Percentiles rank a stretch among this genome's conserved stretches.
These are phyloP conservation scores for Embidobia sp. DNA, from an alignment of 2,888 invertebrate genomes.

Conservation along the genomic window DNA sequence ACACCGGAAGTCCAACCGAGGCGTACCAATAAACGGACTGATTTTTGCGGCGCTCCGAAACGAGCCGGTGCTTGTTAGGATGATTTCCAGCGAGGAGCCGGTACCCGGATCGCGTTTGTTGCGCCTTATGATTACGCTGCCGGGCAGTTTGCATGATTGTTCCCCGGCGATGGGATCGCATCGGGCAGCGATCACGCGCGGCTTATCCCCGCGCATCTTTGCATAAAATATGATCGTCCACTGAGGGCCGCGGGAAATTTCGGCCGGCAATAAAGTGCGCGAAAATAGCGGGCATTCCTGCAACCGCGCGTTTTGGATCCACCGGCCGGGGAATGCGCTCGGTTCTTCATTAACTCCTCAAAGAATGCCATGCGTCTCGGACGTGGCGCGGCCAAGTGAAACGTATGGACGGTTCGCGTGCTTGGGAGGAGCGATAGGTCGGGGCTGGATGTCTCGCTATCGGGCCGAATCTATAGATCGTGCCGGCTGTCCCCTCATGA, in stretches of 20 bases:
- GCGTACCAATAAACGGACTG: too few species aligned
- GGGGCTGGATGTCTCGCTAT: slow-evolving; percentile 75
- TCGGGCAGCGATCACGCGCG: too few species aligned
- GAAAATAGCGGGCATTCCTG: slow-evolving; percentile 34
- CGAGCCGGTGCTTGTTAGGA: too few species aligned
- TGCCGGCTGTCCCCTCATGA: slow-evolving; percentile 77
- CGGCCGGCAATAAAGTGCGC: slow-evolving; percentile 18
- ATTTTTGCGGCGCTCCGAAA: too few species aligned
- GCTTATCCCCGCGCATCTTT: slow-evolving; percentile 27
- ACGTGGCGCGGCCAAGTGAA: slow-evolving; percentile 74
- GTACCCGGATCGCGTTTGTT: too few species aligned
- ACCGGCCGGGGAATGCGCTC: slow-evolving; percentile 57
- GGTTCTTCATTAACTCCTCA: slow-evolving; percentile 63
- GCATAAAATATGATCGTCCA: slow-evolving; percentile 24
- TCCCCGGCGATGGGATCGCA: too few species aligned
- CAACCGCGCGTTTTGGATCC: slow-evolving; percentile 53
- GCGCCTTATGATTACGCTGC: too few species aligned
- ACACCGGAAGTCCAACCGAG: too few species aligned
- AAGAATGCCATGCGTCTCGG: slow-evolving; percentile 71
- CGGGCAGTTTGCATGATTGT: too few species aligned
- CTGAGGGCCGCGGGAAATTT: not conserved
- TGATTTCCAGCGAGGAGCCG: too few species aligned
- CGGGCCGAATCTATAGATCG: slow-evolving; percentile 78
- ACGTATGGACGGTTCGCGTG: slow-evolving; percentile 79
- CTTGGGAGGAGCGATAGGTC: slow-evolving; percentile 62